Evolutionary conservation across 2,113 vertebrate species (phyloP).

Genomic region (Peromyscus leucopus): DNA sequence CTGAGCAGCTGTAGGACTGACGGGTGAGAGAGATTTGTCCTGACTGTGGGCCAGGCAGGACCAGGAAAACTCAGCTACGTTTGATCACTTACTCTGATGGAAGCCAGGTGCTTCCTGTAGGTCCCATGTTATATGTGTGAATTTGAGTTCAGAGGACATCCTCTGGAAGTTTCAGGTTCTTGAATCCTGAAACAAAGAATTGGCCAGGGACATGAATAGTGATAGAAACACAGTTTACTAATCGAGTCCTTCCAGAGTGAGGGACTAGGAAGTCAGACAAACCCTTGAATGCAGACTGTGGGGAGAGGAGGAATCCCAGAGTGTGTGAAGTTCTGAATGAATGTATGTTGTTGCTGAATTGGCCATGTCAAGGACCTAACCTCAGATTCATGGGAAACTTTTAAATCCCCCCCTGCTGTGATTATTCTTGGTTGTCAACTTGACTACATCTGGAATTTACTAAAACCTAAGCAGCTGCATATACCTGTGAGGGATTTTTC

Average conservation of each 20-base stretch:
- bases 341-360: neutral
- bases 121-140: neutral
- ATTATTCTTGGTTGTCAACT: neutral
- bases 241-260: neutral
- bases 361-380: neutral
- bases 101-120: neutral
- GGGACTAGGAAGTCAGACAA: neutral
- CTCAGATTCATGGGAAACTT: neutral
- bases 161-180: neutral
- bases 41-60: too few relatives aligned
- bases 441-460: neutral
- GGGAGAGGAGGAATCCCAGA: neutral
- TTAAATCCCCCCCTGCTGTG: too few relatives aligned
- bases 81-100: neutral
- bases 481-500: neutral
- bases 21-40: too few relatives aligned
- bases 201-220: neutral
- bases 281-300: neutral
- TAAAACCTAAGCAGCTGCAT: neutral
- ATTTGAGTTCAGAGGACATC: neutral
- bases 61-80: too few relatives aligned
- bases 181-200: neutral
- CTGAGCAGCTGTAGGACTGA: too few relatives aligned
- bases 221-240: neutral
- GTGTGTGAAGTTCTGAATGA: neutral